Evolutionary conservation across 1,140 invertebrate genomes (phyloP).

Genomic region (Alviniconcha marisindica): DNA sequence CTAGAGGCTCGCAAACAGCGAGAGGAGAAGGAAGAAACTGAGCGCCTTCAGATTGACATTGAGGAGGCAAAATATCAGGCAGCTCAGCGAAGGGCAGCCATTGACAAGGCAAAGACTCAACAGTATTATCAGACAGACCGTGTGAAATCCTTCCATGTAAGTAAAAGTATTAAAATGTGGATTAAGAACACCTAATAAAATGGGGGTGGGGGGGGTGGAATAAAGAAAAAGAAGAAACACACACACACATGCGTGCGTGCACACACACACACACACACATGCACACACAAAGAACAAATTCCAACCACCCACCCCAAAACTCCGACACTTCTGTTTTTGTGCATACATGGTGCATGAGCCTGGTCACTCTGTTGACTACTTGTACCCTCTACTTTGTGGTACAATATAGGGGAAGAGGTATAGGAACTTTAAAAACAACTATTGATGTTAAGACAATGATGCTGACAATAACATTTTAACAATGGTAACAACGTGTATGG

Average conservation of each 20-base stretch:
- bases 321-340: background rate
- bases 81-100: conserved; percentile 71
- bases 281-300: background rate
- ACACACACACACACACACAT: background rate
- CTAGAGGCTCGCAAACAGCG: conserved; percentile 72
- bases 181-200: background rate
- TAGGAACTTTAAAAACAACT: too few species aligned
- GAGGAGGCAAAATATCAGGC: conserved; percentile 76
- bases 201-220: too few species aligned
- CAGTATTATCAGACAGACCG: conserved; percentile 76
- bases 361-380: too few species aligned
- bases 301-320: background rate
- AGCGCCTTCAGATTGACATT: conserved; percentile 69
- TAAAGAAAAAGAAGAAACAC: background rate
- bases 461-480: too few species aligned
- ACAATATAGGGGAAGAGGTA: too few species aligned
- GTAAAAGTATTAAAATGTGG: conserved; percentile 29
- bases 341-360: too few species aligned
- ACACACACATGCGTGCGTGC: background rate
- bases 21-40: conserved; percentile 74
- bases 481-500: too few species aligned
- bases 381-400: too few species aligned
- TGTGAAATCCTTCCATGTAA: conserved; percentile 76
- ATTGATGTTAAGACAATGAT: too few species aligned
- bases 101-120: conserved; percentile 76